phyloP scores from a whole-genome alignment of 2,888 invertebrate species.

The Drosophila putrida region DNA sequence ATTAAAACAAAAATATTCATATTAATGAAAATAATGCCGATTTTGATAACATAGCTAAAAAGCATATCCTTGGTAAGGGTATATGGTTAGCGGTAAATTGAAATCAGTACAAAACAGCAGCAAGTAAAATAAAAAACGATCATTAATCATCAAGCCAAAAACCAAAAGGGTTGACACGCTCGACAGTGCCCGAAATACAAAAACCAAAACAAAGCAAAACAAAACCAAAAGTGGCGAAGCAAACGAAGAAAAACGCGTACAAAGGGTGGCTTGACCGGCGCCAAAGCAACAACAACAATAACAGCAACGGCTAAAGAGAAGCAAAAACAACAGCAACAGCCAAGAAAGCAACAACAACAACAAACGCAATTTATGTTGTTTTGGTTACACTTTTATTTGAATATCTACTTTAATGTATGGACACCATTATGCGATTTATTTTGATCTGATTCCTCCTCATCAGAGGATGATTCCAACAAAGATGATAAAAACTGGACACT shows the following conservation, averaged over 20 bases:
- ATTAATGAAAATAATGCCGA: neutral
- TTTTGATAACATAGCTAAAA: neutral
- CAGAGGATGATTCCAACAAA: constrained; percentile 46
- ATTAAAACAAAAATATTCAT: too few relatives aligned
- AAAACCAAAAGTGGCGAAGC: constrained; percentile 13
- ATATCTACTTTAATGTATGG: constrained; percentile 12
- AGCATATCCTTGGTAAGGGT: constrained; percentile 14
- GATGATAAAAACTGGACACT: constrained; percentile 35
- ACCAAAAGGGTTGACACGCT: constrained; percentile 76
- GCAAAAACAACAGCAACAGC: constrained; percentile 3
- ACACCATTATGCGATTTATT: constrained; percentile 1
- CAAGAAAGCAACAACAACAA: constrained; percentile 1
- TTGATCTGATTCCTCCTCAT: constrained; percentile 22
- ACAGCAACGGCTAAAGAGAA: constrained; percentile 7
- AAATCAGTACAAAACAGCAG: constrained; percentile 72
- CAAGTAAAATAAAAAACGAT: constrained; percentile 61
- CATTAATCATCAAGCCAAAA: constrained; percentile 73
- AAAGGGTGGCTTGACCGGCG: constrained; percentile 65
- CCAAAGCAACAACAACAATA: constrained; percentile 36
- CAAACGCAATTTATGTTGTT: constrained; percentile 10
- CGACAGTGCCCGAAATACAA: constrained; percentile 57
- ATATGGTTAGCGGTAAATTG: constrained; percentile 62
- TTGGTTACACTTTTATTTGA: constrained; percentile 12
- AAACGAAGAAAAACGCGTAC: constrained; percentile 33
- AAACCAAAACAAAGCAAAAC: constrained; percentile 21